Conservation (phyloP, 2,113 vertebrate genomes). For the Ochotona curzoniae region DNA sequence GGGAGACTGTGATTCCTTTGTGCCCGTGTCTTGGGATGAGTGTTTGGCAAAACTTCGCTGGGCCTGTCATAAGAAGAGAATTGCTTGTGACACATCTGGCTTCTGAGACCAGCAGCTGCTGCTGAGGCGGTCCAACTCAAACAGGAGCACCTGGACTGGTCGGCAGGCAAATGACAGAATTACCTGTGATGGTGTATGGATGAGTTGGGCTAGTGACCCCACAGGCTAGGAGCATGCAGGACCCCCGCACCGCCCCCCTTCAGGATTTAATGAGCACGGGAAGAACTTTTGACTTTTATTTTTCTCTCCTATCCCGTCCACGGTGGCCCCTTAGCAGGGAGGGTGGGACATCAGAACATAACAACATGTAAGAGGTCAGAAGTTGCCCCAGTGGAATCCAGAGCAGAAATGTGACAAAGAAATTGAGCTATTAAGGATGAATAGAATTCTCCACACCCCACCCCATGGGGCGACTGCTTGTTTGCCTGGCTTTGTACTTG, state of each 20-base stretch:
- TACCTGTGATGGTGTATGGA: background rate
- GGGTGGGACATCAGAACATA: conserved; percentile 69
- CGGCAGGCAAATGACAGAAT: conserved; percentile 43
- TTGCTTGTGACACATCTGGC: background rate
- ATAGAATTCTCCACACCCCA: conserved; percentile 29
- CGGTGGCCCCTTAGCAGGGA: conserved; percentile 65
- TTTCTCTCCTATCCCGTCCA: background rate
- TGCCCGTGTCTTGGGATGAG: background rate
- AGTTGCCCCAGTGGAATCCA: conserved; percentile 78
- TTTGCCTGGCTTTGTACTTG: conserved; percentile 12
- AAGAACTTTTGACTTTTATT: background rate
- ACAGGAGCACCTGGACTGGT: conserved; percentile 47
- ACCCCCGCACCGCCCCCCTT: background rate
- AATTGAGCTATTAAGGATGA: conserved; percentile 69
- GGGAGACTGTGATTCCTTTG: background rate
- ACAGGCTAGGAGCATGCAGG: background rate
- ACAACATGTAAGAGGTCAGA: conserved; percentile 66
- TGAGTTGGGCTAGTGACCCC: background rate
- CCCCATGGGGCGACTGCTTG: background rate
- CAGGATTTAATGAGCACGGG: background rate
- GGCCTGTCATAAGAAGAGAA: background rate
- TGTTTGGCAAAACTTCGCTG: background rate
- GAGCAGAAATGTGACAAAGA: conserved; percentile 80
- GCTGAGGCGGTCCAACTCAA: background rate
- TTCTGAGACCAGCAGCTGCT: accelerated